Evolutionary conservation across 23 tunicate genomes (phyloP), one percentile per base, ranked within the genome.

Genomic region (Botrylloides violaceus): DNA sequence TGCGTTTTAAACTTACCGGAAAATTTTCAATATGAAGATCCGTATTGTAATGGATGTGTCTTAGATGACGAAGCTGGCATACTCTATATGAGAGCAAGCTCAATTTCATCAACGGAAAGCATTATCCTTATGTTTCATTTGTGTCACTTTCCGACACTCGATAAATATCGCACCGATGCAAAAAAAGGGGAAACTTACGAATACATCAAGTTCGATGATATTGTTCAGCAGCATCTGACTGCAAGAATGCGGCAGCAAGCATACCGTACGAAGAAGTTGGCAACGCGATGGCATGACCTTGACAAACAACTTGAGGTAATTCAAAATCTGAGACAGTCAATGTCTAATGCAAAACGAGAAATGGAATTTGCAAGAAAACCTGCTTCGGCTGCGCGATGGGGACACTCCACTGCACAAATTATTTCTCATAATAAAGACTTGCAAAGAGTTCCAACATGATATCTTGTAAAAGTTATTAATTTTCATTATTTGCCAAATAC

Each of bases 61-160:
- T 20, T 68, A 9, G 58, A 77, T 25, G 31, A 6, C 6, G 27
- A 49, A 1, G 64, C 90, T 2, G 61, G 76, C 29, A 20, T 26
- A 4, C 73, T 79, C 34, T 66, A 83, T 18, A 25, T 37, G 2
- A 76, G 73, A 30, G 82, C 83, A 4, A 66, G 49, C 32, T 32
- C 36, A n/a, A 20, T 90, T 27, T 90, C 65, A 29, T 65, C 76
- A 61, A 83, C 75, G 36, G 88, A 82, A 12, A 79, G 75, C 47
- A 66, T 24, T 27, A 66, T 80, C 6, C 49, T 72, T 30, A 19
- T 36, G 12, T 87, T 66, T 43, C 58, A 50, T 55, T 47, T 87
- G 1, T 73, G 77, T 25, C 71, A 70, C 29, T 70, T 80, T 28
- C 56, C 79, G 22, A 47, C 84, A 7, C 70, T 87, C 53, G 78